Base-by-base conservation (phyloP, 35 echinoderm and acorn worm genomes). In the Antedon bifida region DNA sequence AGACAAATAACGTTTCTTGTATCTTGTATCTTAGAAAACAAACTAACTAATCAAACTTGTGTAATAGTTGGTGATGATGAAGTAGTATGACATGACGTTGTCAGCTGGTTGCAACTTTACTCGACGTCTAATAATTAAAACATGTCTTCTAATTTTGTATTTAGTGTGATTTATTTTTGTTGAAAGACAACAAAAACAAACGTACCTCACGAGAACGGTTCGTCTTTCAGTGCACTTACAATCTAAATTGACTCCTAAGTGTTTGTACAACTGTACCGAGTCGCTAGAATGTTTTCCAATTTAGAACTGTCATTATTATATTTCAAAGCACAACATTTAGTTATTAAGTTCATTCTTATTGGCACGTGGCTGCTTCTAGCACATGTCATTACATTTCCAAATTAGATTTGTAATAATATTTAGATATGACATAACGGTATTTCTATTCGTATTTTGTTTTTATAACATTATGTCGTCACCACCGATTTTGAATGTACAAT, bases 321-420 rank as follows among this genome's bases (percentile, higher is more conserved):
- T 64, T 64, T 64, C 23, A 19, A 64, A 64, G 1, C 51, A 19
- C 51, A 64, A 64, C 51, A 64, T 64, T 64, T 64, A 8, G 51
- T 64, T 64, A 64, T 64, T 64, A 64, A 23, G 1, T 64, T 64
- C 51, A 64, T 64, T 64, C 14, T 64, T 64, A 64, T 64, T 64
- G 51, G 51, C 51, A 64, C 26, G 51, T 2, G 23, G n/a, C n/a
- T n/a, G 10, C 19, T 64, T 26, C 51, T 21, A 64, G 19, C 51
- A 64, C 10, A 16, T 64, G 23, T 64, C 51, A 64, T 64, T 26
- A 64, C 26, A 64, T 64, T 21, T 64, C n/a, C 51, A 19, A 64
- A 64, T 64, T 64, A 26, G 51, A 64, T 64, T 64, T 64, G 51
- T 64, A 64, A 64, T 64, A 64, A 64, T 64, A 64, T 64, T 64